Evolutionary conservation across 2,888 invertebrate genomes (phyloP).

Genomic region (Andrena chrysosceles): DNA sequence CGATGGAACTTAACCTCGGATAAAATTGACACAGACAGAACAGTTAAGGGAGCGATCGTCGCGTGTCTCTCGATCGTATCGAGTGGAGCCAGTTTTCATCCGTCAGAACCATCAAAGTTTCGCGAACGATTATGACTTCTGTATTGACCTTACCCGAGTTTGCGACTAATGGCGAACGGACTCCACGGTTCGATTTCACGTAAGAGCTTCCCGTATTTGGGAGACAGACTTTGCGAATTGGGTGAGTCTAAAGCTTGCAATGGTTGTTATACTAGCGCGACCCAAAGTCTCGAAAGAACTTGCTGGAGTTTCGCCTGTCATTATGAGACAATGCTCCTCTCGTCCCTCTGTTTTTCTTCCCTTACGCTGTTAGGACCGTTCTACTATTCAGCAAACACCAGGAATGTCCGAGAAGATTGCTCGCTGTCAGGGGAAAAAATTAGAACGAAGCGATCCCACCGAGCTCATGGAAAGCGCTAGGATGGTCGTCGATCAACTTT

Average conservation of each 20-base stretch:
- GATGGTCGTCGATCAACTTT: conserved; percentile 33
- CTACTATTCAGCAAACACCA: conserved; percentile 42
- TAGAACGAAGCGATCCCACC: conserved; percentile 11
- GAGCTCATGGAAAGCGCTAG: background rate
- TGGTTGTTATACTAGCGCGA: conserved; percentile 26
- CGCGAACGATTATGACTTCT: background rate
- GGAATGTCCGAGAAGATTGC: background rate
- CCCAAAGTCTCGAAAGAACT: conserved; percentile 51
- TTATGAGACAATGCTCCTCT: conserved; percentile 46
- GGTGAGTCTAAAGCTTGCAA: conserved; percentile 27
- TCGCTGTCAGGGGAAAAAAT: background rate
- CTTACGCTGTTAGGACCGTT: conserved; percentile 17
- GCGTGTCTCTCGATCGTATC: background rate
- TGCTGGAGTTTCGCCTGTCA: conserved; percentile 47
- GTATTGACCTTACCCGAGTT: conserved; percentile 9
- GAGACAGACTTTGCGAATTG: conserved; percentile 21
- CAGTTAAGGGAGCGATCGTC: conserved; percentile 1
- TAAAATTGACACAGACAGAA: background rate
- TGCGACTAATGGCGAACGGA: background rate
- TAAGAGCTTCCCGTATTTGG: conserved; percentile 16
- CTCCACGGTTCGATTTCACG: background rate
- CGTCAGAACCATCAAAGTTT: background rate
- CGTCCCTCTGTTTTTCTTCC: conserved; percentile 4
- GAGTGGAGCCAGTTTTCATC: background rate
- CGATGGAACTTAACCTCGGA: background rate